Conservation (phyloP, 1,140 invertebrate species). For the Heliothis subflexa region DNA sequence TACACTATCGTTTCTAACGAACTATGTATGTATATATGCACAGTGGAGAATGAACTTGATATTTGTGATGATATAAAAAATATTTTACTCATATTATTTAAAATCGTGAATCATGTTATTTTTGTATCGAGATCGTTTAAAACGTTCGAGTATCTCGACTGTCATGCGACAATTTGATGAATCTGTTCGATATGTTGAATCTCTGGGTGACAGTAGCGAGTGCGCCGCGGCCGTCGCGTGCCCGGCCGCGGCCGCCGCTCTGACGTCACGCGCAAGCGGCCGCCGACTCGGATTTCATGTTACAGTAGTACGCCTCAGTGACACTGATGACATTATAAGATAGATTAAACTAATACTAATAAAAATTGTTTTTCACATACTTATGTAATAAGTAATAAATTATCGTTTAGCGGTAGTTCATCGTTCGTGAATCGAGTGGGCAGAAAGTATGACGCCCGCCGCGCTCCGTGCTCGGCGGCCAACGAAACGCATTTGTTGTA, state of each 20-base stretch:
- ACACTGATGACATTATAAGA: conserved; percentile 67
- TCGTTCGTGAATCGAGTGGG: conserved; percentile 66
- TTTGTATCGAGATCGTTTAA: conserved; percentile 76
- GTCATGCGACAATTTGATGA: conserved; percentile 55
- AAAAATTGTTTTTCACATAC: conserved; percentile 80
- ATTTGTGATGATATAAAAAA: conserved; percentile 74
- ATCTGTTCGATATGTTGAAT: conserved; percentile 54
- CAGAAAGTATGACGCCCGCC: conserved; percentile 62
- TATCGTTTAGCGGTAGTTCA: conserved; percentile 73
- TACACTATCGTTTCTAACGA: conserved; percentile 59
- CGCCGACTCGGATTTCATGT: conserved; percentile 58
- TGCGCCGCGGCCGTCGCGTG: conserved; percentile 5
- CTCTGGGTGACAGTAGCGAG: conserved; percentile 45
- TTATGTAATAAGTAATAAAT: conserved; percentile 78
- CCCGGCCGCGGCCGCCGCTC: conserved; percentile 46
- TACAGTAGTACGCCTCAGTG: conserved; percentile 59
- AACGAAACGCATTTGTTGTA: conserved; percentile 85
- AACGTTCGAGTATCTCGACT: conserved; percentile 63
- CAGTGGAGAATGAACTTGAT: conserved; percentile 72
- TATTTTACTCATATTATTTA: conserved; percentile 71
- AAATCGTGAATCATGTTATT: conserved; percentile 78
- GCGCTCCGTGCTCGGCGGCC: conserved; percentile 76
- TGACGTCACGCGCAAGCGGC: conserved; percentile 49
- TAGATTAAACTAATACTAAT: conserved; percentile 73
- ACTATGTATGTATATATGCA: conserved; percentile 83